phyloP scores from a whole-genome alignment of 2,797 vertebrate species.

The Meriones psammophilus region DNA sequence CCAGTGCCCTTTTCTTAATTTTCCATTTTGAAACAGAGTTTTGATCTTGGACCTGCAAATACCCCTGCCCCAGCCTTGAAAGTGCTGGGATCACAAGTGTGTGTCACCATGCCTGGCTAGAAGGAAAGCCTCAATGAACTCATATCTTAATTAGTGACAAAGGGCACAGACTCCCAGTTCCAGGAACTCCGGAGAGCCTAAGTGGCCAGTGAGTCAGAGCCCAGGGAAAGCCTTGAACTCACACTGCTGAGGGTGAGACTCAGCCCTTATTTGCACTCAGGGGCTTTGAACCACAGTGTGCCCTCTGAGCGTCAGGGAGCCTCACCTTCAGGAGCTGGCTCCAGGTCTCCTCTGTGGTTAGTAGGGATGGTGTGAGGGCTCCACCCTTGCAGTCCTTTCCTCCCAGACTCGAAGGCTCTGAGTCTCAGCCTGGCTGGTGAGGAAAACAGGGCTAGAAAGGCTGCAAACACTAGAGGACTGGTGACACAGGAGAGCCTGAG shows the following conservation, averaged over 20 bases:
- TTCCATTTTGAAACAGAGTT: neutral
- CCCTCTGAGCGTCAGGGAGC: neutral
- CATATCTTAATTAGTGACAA: neutral
- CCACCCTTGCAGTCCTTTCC: neutral
- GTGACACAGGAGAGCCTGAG: fast-evolving
- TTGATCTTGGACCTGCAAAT: neutral
- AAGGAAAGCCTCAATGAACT: neutral
- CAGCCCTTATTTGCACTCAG: neutral
- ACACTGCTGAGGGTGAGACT: neutral
- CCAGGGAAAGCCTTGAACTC: neutral
- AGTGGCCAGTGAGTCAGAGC: neutral
- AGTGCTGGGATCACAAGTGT: neutral
- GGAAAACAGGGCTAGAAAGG: neutral
- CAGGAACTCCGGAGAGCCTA: neutral
- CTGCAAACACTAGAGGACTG: neutral
- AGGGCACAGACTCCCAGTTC: neutral
- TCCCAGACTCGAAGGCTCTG: neutral
- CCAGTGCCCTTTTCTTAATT: neutral
- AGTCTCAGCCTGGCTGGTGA: neutral
- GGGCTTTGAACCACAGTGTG: neutral
- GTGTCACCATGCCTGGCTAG: neutral
- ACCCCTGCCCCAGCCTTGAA: neutral
- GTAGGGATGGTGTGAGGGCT: neutral
- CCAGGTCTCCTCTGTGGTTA: neutral
- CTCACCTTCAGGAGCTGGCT: neutral